phyloP scores from a whole-genome alignment of 2,888 invertebrate species.

The Caenorhabditis sp. region DNA sequence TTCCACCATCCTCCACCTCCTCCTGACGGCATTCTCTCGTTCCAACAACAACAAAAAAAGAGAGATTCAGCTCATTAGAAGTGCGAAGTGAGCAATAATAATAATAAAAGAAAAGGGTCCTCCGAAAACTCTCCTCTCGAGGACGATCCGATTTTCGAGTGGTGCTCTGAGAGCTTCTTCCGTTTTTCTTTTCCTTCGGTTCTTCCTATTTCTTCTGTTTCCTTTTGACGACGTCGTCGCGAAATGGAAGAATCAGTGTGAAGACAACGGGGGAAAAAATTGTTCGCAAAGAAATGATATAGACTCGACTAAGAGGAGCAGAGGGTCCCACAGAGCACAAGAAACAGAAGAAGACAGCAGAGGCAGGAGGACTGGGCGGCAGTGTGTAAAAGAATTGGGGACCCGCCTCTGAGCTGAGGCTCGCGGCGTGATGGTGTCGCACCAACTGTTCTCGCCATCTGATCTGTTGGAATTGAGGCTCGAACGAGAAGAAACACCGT shows the following conservation, averaged over 20 bases:
- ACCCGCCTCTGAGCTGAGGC: slow-evolving; percentile 35
- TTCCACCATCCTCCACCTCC: slow-evolving; percentile 48
- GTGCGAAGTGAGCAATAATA: slow-evolving; percentile 50
- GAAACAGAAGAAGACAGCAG: slow-evolving; percentile 28
- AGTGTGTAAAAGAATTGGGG: slow-evolving; percentile 52
- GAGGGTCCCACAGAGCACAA: slow-evolving; percentile 26
- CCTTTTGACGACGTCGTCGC: slow-evolving; percentile 34
- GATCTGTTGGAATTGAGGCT: slow-evolving; percentile 35
- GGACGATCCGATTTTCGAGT: slow-evolving; percentile 38
- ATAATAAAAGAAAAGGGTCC: slow-evolving; percentile 23
- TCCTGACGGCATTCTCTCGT: slow-evolving; percentile 54
- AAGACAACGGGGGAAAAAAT: slow-evolving; percentile 29
- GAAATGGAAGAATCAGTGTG: slow-evolving; percentile 43
- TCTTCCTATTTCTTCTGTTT: slow-evolving; percentile 24
- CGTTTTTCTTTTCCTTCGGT: slow-evolving; percentile 3
- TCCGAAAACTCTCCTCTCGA: slow-evolving; percentile 21
- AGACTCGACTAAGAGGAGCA: slow-evolving; percentile 44
- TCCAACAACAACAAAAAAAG: slow-evolving; percentile 11
- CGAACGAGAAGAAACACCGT: slow-evolving; percentile 29
- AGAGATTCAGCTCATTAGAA: slow-evolving; percentile 61
- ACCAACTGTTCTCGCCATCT: slow-evolving; percentile 61
- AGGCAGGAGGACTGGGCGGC: slow-evolving; percentile 6
- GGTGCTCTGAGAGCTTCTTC: slow-evolving; percentile 26
- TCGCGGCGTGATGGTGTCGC: slow-evolving; percentile 32
- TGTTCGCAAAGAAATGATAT: slow-evolving; percentile 57